A percentile compares a stretch with the other conserved stretches of the same genome.
phyloP scores from a whole-genome alignment of 2,113 vertebrate genomes.

The Sisor rabdophorus region DNA sequence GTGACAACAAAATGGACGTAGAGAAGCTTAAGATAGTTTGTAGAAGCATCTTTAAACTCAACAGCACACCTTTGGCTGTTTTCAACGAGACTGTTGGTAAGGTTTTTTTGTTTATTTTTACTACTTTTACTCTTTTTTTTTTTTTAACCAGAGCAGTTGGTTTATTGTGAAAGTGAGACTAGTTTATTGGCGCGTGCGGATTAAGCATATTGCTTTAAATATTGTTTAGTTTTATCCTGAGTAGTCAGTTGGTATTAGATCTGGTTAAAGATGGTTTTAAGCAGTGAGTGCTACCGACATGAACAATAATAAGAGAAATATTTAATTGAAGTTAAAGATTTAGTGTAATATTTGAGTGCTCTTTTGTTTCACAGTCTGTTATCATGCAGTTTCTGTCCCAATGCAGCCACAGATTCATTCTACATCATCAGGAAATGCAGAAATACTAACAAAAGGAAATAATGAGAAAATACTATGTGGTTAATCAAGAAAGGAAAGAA shows the following conservation, averaged over 20 bases:
- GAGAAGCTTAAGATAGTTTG: constrained; percentile 74
- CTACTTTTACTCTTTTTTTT: too few relatives aligned
- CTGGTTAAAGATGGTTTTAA: not conserved
- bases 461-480: too few relatives aligned
- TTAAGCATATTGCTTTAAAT: not conserved
- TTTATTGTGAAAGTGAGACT: not conserved
- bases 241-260: not conserved
- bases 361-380: not conserved
- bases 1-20: constrained; percentile 77
- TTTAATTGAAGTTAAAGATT: not conserved
- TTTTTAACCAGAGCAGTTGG: too few relatives aligned
- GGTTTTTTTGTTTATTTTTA: constrained; percentile 23
- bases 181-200: not conserved
- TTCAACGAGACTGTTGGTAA: constrained; percentile 78
- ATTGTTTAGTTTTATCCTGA: not conserved
- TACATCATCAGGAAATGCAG: not conserved
- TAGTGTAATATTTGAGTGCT: not conserved
- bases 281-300: not conserved
- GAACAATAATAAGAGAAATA: too few relatives aligned
- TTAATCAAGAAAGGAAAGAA: not conserved
- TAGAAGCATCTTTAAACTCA: constrained; percentile 79
- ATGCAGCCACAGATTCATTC: not conserved
- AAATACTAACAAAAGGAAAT: not conserved
- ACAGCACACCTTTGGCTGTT: constrained; percentile 67
- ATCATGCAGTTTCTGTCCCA: not conserved